Conservation (phyloP, 2,888 invertebrate species). For the Ryuthela nishihirai region DNA sequence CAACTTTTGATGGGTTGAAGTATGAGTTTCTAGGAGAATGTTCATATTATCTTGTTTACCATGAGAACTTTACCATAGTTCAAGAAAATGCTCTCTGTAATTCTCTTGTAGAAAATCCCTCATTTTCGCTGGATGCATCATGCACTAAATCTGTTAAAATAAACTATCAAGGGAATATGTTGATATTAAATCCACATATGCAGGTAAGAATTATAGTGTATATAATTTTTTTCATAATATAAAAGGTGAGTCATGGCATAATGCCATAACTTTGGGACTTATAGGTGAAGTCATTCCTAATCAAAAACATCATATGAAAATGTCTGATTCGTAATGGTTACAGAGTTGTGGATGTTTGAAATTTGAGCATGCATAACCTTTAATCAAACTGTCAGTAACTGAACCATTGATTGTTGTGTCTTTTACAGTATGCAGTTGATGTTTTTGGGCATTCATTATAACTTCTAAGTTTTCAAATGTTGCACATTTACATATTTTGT, state of each 20-base stretch:
- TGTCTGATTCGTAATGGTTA: too few relatives aligned
- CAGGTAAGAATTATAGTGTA: conserved; percentile 48
- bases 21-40: conserved; percentile 91
- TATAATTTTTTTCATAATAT: not conserved
- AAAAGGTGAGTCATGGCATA: not conserved
- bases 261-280: not conserved
- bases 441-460: too few relatives aligned
- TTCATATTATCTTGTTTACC: conserved; percentile 72
- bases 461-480: too few relatives aligned
- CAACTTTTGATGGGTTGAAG: conserved; percentile 80
- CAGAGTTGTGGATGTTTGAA: too few relatives aligned
- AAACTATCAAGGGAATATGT: conserved; percentile 54
- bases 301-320: too few relatives aligned
- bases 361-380: too few relatives aligned
- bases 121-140: conserved; percentile 51
- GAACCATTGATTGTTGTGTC: too few relatives aligned
- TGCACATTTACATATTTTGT: too few relatives aligned
- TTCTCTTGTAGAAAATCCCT: not conserved
- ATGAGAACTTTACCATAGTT: conserved; percentile 65
- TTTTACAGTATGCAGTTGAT: too few relatives aligned
- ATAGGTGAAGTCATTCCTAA: not conserved
- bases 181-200: conserved; percentile 72
- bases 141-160: conserved; percentile 78
- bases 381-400: too few relatives aligned
- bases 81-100: conserved; percentile 49